phyloP scores from a whole-genome alignment of 2,797 vertebrate species.

The Cossypha caffra region DNA sequence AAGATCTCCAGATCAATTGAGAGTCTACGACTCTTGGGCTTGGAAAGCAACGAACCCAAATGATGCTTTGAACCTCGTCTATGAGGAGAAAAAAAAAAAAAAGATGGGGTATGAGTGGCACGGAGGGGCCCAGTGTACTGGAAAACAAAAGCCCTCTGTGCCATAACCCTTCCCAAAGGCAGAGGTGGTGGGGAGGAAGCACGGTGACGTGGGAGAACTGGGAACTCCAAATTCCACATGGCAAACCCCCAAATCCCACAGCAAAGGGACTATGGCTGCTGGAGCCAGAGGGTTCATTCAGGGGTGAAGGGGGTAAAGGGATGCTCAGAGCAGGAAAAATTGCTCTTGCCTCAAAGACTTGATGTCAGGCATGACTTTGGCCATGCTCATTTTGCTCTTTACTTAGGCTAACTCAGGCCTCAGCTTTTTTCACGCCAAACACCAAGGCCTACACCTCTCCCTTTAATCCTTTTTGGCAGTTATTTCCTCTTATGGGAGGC shows the following conservation, averaged over 20 bases:
- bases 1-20: neutral
- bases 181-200: too few relatives aligned
- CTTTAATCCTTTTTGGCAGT: constrained; percentile 47
- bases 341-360: neutral
- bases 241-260: rapidly evolving
- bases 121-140: neutral
- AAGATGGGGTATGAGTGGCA: neutral
- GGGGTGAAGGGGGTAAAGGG: neutral
- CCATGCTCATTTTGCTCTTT: neutral
- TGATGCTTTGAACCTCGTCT: rapidly evolving
- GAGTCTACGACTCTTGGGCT: neutral
- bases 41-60: neutral
- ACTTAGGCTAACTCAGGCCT: neutral
- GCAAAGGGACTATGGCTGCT: rapidly evolving
- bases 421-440: neutral
- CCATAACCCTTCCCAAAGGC: neutral
- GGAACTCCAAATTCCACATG: rapidly evolving
- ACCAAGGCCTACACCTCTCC: constrained; percentile 36
- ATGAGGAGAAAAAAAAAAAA: neutral
- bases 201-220: rapidly evolving
- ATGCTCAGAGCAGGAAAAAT: neutral
- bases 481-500: neutral
- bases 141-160: rapidly evolving
- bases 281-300: neutral
- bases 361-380: neutral